phyloP scores from a whole-genome alignment of 2,888 invertebrate species.

The Teleiodes luculella region DNA sequence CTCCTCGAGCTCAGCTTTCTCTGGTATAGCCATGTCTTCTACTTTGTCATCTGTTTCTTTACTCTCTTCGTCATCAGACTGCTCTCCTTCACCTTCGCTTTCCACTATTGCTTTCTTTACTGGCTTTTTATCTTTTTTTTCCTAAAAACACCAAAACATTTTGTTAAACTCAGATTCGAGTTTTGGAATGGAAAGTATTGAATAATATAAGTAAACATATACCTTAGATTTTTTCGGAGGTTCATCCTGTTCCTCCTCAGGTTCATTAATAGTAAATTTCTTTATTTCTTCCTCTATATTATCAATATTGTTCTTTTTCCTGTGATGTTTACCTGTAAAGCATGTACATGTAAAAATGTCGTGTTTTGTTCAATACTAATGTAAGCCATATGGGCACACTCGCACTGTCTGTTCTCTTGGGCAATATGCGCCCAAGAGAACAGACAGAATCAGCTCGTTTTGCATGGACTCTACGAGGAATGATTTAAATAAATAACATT shows the following conservation, averaged over 20 bases:
- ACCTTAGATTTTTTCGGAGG: conserved; percentile 43
- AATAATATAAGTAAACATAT: too few relatives aligned
- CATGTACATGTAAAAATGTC: not conserved
- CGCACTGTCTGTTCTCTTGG: too few relatives aligned
- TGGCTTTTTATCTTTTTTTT: conserved; percentile 32
- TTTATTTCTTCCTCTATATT: conserved; percentile 69
- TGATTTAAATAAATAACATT: too few relatives aligned
- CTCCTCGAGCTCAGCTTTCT: conserved; percentile 66
- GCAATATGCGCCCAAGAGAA: too few relatives aligned
- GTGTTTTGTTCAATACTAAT: not conserved
- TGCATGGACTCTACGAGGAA: too few relatives aligned
- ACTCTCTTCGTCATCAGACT: conserved; percentile 35
- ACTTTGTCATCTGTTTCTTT: conserved; percentile 48
- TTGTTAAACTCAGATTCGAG: too few relatives aligned
- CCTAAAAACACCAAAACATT: too few relatives aligned
- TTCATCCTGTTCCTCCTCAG: conserved; percentile 39
- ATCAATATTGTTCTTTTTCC: conserved; percentile 65
- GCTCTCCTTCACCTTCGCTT: conserved; percentile 36
- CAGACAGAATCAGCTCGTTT: too few relatives aligned
- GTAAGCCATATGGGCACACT: too few relatives aligned
- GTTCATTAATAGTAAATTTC: conserved; percentile 66
- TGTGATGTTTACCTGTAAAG: conserved; percentile 55
- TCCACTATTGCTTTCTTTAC: conserved; percentile 37
- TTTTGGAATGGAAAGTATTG: too few relatives aligned
- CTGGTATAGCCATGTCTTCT: conserved; percentile 17